phyloP scores from a whole-genome alignment of 2,113 vertebrate species.

The Grammomys surdaster region DNA sequence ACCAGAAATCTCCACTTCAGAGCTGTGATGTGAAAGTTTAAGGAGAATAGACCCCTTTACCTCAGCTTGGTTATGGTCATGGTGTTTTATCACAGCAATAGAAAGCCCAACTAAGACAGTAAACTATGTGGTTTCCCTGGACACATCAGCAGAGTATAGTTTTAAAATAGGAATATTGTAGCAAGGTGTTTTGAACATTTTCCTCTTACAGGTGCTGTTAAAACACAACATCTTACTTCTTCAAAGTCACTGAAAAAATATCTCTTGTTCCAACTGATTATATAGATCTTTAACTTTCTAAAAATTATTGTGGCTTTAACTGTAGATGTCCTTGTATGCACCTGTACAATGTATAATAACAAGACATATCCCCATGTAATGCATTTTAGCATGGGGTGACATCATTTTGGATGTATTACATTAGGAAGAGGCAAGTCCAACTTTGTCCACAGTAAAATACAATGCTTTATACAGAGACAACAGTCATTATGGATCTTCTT shows the following conservation, averaged over 20 bases:
- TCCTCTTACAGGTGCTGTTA: background rate
- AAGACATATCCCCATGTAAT: background rate
- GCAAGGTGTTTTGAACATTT: background rate
- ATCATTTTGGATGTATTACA: background rate
- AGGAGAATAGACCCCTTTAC: background rate
- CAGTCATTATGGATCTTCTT: background rate
- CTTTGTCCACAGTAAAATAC: background rate
- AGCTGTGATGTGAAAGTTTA: background rate
- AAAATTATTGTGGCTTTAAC: background rate
- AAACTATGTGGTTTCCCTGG: too few relatives aligned
- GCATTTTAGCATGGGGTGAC: background rate
- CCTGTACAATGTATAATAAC: background rate
- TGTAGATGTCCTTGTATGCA: background rate
- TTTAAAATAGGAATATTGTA: background rate
- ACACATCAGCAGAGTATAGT: background rate
- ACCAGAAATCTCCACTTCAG: too few relatives aligned
- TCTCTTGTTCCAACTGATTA: background rate
- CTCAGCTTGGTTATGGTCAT: background rate
- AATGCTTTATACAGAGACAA: background rate
- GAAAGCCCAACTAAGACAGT: background rate
- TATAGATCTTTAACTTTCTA: background rate
- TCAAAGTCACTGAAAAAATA: background rate
- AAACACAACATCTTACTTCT: background rate
- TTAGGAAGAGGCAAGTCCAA: background rate
- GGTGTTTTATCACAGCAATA: background rate